Evolutionary conservation across 1,140 invertebrate genomes (phyloP), one percentile per base, ranked within the genome.

Genomic region (Calliopsis andreniformis): DNA sequence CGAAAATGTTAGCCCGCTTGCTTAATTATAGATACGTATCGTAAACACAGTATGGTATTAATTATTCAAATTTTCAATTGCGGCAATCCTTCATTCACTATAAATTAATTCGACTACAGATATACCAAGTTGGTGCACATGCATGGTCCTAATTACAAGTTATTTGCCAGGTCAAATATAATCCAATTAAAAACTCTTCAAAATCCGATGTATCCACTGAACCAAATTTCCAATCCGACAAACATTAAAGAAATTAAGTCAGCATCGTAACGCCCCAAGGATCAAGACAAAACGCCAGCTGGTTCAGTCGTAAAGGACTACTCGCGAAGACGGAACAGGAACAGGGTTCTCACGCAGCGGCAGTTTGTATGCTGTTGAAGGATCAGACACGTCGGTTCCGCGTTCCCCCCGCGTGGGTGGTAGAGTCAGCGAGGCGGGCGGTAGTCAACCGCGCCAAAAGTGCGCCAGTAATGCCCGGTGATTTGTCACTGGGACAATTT

Each of bases 401-500:
- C 71, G 61, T 20, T 56, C n/a, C 18, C 20, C 42, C 30, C 51
- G 59, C 62, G 69, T 69, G 61, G 66, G 62, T 47, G 58, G 53
- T 39, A 18, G 20, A 49, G 56, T 39, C 42, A 12, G 20, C 18
- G 53, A 63, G 53, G 58, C 58, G 53, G 68, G 73, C 56, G 35
- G 55, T 20, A 14, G 25, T 39, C 16, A 6, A n/a, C 59, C 39
- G 79, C 67, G 76, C 79, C 79, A 80, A 84, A 84, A 84, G 69
- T 80, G 73, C 49, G 39, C 72, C 63, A 64, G 49, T 84, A 85
- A 85, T 64, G 66, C 39, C 28, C 18, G 56, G 45, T 35, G 71
- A 82, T 85, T 85, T 82, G 79, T 81, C 78, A 82, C 51, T 35
- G 69, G 70, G 64, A 87, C 87, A 88, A 91, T 92, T 92, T 90